Evolutionary conservation across 2,113 vertebrate genomes (phyloP), one percentile per base, ranked within the genome.

Genomic region (Melanocharis versteri): DNA sequence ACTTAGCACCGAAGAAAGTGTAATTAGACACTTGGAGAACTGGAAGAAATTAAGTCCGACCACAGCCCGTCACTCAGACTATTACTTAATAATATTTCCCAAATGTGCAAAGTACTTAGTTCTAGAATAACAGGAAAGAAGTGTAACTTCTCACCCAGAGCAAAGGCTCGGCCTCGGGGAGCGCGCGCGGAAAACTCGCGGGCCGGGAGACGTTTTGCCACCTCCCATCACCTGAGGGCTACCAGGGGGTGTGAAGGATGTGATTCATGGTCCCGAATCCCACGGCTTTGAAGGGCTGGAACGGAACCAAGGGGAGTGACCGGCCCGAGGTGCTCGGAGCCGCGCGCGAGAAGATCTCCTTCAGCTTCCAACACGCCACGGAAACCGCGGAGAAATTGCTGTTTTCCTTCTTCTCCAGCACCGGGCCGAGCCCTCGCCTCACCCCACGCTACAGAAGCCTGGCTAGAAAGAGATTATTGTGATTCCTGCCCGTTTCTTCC

Each of bases 371-470:
- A 30, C 54, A 81, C 93, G 95, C 96, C 97, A 69, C 44, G 70
- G 95, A 98, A 98, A 98, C 98, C 97, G 57, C 97, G 69, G 82
- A 96, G 57, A 98, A 98, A 98, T 98, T 97, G 97, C 96, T 92
- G 92, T 97, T 97, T 98, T 98, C 96, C 98, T 98, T 83, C 96
- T 97, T 28, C 89, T 57, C 10, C 95, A 77, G 96, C 89, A 70
- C 58, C 23, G 39, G 72, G 90, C 62, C 78, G 82, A 82, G 96
- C 69, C 90, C 65, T 80, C 13, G 93, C 94, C 96, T 97, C 92
- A 62, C 57, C 58, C 86, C 23, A 35, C 5, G 70, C 91, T 96
- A 18, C 94, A 61, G 95, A 95, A 64, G 80, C 78, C 94, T 94
- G 94, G 75, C 95, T 84, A 96, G 97, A 98, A 98, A 98, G 97